A percentile compares a stretch with the other conserved stretches of the same genome.
Evolutionary conservation across 2,113 vertebrate genomes (phyloP).

Genomic region (Euleptes europaea): DNA sequence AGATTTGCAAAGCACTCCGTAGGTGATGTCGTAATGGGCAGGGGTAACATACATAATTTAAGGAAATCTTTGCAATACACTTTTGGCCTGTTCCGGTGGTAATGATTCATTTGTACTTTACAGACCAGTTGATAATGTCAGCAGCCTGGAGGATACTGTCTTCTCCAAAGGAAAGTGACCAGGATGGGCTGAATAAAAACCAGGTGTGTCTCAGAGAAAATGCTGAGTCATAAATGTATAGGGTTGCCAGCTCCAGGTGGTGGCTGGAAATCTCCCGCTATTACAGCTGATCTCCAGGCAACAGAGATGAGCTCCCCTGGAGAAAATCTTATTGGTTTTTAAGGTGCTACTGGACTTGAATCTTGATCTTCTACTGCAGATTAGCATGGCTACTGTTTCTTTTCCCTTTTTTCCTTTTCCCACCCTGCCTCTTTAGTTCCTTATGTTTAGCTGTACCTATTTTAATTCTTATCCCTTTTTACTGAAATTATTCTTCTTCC

Average conservation of each 20-base stretch:
- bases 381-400: too few species aligned
- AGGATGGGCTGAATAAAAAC: neutral
- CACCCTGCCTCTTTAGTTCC: too few species aligned
- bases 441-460: too few species aligned
- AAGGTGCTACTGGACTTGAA: neutral
- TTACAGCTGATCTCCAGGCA: too few species aligned
- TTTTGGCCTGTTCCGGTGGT: neutral
- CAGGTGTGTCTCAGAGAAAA: neutral
- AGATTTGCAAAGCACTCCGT: neutral
- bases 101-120: neutral
- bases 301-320: too few species aligned
- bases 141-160: neutral
- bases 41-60: neutral
- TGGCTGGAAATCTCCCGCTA: too few species aligned
- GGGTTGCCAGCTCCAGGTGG: too few species aligned
- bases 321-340: neutral
- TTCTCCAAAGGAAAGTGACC: neutral
- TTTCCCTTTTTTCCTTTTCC: too few species aligned
- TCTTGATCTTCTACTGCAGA: neutral
- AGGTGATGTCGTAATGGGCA: neutral
- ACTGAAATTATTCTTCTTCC: too few species aligned
- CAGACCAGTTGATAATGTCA: neutral
- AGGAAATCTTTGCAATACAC: neutral
- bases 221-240: neutral
- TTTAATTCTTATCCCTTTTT: too few species aligned